Conservation (phyloP, 2,113 vertebrate species). For the Cyanistes caeruleus region DNA sequence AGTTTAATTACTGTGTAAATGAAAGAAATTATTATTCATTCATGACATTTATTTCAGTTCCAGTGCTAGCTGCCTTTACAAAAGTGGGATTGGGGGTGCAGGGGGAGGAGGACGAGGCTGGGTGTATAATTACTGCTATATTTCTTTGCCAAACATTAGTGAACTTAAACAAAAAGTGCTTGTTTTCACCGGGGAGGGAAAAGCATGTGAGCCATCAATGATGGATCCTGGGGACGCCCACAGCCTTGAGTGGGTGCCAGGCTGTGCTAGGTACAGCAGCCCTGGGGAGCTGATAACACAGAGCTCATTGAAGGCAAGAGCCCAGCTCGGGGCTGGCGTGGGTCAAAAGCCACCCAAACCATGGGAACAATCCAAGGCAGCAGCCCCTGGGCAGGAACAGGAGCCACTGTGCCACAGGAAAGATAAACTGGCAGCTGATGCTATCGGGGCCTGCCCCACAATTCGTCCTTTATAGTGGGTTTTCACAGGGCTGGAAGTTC, state of each 20-base stretch:
- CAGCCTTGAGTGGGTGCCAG: conserved; percentile 64
- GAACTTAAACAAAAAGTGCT: conserved; percentile 81
- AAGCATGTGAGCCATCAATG: conserved; percentile 75
- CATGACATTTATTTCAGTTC: conserved; percentile 76
- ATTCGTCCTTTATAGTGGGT: conserved; percentile 40
- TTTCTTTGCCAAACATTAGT: conserved; percentile 80
- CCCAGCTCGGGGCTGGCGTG: conserved; percentile 38
- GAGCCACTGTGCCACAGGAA: conserved; percentile 44
- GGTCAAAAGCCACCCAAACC: conserved; percentile 74
- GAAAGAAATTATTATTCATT: conserved; percentile 81
- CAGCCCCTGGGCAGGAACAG: conserved; percentile 67
- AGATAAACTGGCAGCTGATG: conserved; percentile 68
- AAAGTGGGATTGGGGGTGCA: background rate
- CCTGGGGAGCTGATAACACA: conserved; percentile 72
- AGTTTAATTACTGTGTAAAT: conserved; percentile 80
- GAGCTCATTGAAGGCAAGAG: conserved; percentile 71
- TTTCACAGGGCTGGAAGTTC: conserved; percentile 50
- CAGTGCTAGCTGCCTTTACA: conserved; percentile 64
- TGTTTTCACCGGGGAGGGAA: conserved; percentile 74
- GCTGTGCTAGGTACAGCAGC: conserved; percentile 57
- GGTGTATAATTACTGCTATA: conserved; percentile 72
- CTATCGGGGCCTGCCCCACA: conserved; percentile 30
- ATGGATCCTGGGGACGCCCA: conserved; percentile 72
- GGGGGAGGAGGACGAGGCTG: background rate
- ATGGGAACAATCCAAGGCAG: conserved; percentile 73